phyloP scores from a whole-genome alignment of 2,888 invertebrate species.

The Caradrina clavipalpis region DNA sequence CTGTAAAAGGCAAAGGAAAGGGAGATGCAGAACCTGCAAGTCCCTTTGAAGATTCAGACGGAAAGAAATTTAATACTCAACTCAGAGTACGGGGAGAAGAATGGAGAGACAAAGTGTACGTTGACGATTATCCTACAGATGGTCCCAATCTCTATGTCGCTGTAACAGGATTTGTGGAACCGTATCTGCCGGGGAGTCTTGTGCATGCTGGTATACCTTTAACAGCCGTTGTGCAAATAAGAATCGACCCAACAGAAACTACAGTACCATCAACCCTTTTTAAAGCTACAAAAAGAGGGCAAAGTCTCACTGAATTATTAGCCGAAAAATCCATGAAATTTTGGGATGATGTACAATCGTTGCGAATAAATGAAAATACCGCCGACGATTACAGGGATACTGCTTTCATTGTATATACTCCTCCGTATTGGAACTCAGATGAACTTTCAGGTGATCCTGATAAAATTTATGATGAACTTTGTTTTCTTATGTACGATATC shows the following conservation, averaged over 20 bases:
- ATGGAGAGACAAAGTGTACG: conserved; percentile 89
- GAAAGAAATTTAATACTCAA: conserved; percentile 86
- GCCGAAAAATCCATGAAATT: conserved; percentile 77
- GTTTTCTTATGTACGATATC: conserved; percentile 88
- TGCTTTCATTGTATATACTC: conserved; percentile 84
- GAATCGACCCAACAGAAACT: conserved; percentile 74
- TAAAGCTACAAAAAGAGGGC: conserved; percentile 80
- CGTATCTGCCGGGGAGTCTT: conserved; percentile 76
- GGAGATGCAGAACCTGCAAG: conserved; percentile 57
- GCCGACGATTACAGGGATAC: conserved; percentile 81
- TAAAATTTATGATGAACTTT: conserved; percentile 88
- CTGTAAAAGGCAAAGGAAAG: conserved; percentile 73
- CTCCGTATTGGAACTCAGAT: conserved; percentile 80
- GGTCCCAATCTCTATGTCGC: conserved; percentile 90
- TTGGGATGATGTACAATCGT: conserved; percentile 82
- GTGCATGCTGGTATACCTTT: conserved; percentile 83
- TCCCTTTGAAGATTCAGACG: conserved; percentile 61
- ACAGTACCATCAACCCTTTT: conserved; percentile 76
- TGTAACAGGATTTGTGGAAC: conserved; percentile 87
- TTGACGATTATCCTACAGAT: conserved; percentile 89
- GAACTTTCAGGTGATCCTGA: conserved; percentile 77
- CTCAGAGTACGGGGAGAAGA: conserved; percentile 89
- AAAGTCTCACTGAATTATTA: conserved; percentile 81
- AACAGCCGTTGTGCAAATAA: conserved; percentile 83
- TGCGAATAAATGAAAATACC: conserved; percentile 76